Conservation (phyloP, 2,888 invertebrate genomes). For the Eustalomyia histrio region DNA sequence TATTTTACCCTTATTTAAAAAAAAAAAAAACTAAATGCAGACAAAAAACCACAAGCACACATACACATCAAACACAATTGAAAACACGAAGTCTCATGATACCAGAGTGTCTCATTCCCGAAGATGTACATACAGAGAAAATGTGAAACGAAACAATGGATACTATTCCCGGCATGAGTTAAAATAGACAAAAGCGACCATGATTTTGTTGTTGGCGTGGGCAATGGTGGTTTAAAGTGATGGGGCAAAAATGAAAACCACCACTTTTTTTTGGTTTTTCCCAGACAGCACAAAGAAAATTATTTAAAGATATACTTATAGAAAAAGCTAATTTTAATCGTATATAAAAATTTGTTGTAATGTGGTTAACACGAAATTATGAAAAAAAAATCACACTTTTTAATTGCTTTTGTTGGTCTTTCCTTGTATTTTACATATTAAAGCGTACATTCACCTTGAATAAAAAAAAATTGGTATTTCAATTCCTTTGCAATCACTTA, state of each 20-base stretch:
- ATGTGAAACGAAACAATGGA: constrained; percentile 46
- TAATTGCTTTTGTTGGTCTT: constrained; percentile 13
- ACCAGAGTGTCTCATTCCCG: constrained; percentile 39
- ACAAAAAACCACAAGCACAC: neutral
- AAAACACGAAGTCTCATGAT: constrained; percentile 45
- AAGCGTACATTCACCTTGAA: constrained; percentile 60
- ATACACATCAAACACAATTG: constrained; percentile 23
- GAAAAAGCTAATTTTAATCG: neutral
- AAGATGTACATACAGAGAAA: constrained; percentile 39
- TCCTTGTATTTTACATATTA: constrained; percentile 31
- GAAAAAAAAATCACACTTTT: neutral
- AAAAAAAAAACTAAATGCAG: constrained; percentile 25
- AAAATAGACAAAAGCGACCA: constrained; percentile 50
- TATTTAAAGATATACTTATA: neutral
- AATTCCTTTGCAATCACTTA: constrained; percentile 35
- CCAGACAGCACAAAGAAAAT: constrained; percentile 42
- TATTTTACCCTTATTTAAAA: constrained; percentile 49
- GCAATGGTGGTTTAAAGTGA: constrained; percentile 37
- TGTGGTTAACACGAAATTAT: neutral
- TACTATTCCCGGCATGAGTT: constrained; percentile 55
- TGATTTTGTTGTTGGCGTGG: constrained; percentile 58
- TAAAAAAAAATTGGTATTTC: constrained; percentile 15
- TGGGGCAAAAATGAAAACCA: constrained; percentile 43
- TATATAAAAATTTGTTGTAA: neutral
- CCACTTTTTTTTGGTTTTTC: constrained; percentile 45